A percentile compares a stretch with the other conserved stretches of the same genome.
Conservation (phyloP, 2,113 vertebrate species). For the Podiceps cristatus region DNA sequence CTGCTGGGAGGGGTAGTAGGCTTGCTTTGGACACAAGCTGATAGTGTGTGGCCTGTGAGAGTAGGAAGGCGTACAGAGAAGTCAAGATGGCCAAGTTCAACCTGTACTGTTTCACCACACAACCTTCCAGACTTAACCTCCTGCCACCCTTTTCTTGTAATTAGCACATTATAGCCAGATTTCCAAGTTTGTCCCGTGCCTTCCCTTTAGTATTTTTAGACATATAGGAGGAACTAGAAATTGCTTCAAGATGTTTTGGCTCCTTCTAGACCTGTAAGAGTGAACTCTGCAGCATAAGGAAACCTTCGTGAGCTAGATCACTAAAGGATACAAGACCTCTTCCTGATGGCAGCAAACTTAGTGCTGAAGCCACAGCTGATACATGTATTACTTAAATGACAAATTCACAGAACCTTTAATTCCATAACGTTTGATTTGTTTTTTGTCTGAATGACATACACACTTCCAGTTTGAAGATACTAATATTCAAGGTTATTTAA, state of each 20-base stretch:
- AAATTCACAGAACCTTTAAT: not conserved
- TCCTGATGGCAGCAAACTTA: not conserved
- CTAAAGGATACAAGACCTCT: not conserved
- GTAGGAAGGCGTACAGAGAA: not conserved
- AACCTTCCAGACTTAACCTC: not conserved
- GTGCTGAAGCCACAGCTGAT: not conserved
- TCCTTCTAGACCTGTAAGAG: not conserved
- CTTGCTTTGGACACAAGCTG: not conserved
- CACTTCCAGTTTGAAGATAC: not conserved
- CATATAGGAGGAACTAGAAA: not conserved
- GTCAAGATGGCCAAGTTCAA: not conserved
- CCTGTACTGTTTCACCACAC: not conserved
- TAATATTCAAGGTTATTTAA: not conserved
- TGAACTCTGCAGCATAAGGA: not conserved
- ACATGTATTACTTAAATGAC: not conserved
- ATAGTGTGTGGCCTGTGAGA: not conserved
- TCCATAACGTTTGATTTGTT: not conserved
- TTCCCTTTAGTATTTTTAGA: not conserved
- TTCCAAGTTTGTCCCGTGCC: not conserved
- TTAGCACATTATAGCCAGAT: not conserved
- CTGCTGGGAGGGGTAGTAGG: not conserved
- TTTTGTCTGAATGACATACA: not conserved
- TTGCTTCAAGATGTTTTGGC: not conserved
- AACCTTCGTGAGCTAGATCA: not conserved
- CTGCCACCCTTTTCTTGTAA: not conserved